A percentile compares a stretch with the other conserved stretches of the same genome.
Evolutionary conservation across 2,888 invertebrate species (phyloP).

Genomic region (Ethmia dodecea): DNA sequence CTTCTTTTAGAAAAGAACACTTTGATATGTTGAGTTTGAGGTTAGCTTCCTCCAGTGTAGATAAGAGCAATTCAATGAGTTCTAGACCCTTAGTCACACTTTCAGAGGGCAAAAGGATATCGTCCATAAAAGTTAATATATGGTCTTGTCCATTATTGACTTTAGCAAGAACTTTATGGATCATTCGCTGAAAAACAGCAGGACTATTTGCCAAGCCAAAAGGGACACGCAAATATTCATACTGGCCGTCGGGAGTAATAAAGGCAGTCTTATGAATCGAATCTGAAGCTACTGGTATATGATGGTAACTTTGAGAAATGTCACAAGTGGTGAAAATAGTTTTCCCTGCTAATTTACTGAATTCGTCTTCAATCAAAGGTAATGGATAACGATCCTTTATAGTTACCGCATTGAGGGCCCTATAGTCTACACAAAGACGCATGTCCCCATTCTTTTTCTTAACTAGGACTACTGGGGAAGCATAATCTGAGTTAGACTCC

Average conservation of each 20-base stretch:
- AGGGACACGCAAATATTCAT: constrained; percentile 7
- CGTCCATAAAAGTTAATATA: constrained; percentile 12
- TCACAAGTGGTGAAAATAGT: constrained; percentile 7
- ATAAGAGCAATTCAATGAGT: constrained; percentile 1
- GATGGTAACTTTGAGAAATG: constrained; percentile 8
- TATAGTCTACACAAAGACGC: not conserved
- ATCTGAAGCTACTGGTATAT: constrained; percentile 1
- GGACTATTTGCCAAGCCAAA: constrained; percentile 4
- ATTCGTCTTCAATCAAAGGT: constrained; percentile 10
- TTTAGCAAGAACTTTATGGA: not conserved
- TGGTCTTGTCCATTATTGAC: constrained; percentile 1
- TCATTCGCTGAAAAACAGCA: not conserved
- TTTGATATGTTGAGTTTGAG: constrained; percentile 5
- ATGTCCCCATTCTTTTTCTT: not conserved
- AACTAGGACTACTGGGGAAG: too few relatives aligned
- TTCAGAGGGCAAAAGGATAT: constrained; percentile 3
- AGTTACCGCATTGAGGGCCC: not conserved
- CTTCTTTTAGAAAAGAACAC: constrained; percentile 9
- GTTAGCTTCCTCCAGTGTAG: constrained; percentile 1
- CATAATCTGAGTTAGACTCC: too few relatives aligned
- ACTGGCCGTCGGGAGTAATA: constrained; percentile 9
- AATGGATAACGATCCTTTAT: not conserved
- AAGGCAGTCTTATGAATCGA: constrained; percentile 8
- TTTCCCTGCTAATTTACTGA: constrained; percentile 6
- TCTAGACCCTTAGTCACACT: not conserved